Evolutionary conservation across 2,797 vertebrate species (phyloP).

Genomic region (Triplophysa bombifrons): DNA sequence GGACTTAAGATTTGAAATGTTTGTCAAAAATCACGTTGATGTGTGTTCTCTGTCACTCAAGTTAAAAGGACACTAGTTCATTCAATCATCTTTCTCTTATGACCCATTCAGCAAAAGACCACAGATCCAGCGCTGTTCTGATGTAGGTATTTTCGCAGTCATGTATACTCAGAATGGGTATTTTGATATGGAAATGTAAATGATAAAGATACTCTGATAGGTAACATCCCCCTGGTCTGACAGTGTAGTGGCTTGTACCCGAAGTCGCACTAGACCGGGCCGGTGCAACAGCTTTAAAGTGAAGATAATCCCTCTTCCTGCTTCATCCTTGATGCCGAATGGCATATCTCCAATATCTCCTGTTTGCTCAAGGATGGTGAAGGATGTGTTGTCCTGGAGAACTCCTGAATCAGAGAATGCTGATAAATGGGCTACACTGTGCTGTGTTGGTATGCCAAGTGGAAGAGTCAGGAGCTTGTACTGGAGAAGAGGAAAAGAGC

Average conservation of each 20-base stretch:
- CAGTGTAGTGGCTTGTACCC: constrained; percentile 82
- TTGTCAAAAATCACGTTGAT: background rate
- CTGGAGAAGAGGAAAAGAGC: constrained; percentile 78
- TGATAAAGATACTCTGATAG: constrained; percentile 86
- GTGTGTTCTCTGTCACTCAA: background rate
- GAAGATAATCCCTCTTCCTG: constrained; percentile 83
- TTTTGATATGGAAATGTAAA: constrained; percentile 86
- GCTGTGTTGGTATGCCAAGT: constrained; percentile 82
- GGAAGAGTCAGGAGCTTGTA: constrained; percentile 90
- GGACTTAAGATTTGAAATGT: background rate
- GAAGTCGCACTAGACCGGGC: constrained; percentile 81
- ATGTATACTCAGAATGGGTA: constrained; percentile 84
- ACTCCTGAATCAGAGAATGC: constrained; percentile 80
- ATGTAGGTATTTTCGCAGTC: background rate
- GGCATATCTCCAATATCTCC: constrained; percentile 67
- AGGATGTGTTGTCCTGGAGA: constrained; percentile 78
- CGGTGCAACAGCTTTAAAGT: constrained; percentile 77
- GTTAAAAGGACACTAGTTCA: constrained; percentile 19
- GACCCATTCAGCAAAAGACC: constrained; percentile 15
- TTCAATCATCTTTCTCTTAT: background rate
- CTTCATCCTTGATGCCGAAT: constrained; percentile 83
- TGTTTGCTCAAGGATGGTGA: constrained; percentile 83
- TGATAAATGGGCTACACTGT: constrained; percentile 84
- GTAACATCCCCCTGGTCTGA: constrained; percentile 73
- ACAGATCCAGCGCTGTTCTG: background rate